Evolutionary conservation across 2,888 invertebrate species (phyloP).

Genomic region (Orchesellides sinensis): DNA sequence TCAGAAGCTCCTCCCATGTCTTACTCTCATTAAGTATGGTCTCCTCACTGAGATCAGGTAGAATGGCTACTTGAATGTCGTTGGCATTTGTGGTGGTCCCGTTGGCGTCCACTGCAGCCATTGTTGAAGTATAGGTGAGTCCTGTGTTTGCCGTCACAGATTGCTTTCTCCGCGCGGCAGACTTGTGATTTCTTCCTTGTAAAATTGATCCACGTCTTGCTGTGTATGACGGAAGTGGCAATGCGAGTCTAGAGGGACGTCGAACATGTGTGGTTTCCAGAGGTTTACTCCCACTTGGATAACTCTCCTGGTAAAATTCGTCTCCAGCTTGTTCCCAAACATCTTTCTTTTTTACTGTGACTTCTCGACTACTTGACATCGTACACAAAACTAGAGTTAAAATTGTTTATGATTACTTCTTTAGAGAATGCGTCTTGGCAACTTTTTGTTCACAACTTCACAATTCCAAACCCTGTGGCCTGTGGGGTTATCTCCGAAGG

Average conservation of each 20-base stretch:
- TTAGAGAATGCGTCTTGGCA: conserved; percentile 13
- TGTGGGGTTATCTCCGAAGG: too few relatives aligned
- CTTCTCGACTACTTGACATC: conserved; percentile 67
- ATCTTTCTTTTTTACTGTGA: conserved; percentile 75
- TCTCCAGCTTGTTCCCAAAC: conserved; percentile 92
- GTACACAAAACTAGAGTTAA: too few relatives aligned
- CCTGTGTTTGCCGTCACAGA: not conserved
- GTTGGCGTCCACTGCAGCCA: conserved; percentile 31
- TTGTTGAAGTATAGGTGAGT: conserved; percentile 65
- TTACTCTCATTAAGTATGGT: conserved; percentile 89
- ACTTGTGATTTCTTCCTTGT: conserved; percentile 41
- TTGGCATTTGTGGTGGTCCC: conserved; percentile 77
- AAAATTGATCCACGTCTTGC: conserved; percentile 63
- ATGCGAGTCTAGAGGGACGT: conserved; percentile 50
- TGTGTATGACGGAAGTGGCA: conserved; percentile 71
- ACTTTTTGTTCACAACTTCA: conserved; percentile 5
- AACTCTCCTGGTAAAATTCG: conserved; percentile 91
- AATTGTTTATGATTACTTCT: conserved; percentile 4
- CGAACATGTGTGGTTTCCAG: conserved; percentile 43
- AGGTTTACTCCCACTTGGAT: conserved; percentile 79
- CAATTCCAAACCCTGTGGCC: too few relatives aligned
- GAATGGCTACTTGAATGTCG: conserved; percentile 86
- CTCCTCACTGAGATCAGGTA: conserved; percentile 87
- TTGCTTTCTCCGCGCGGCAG: conserved; percentile 29
- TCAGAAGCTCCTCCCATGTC: conserved; percentile 91